Base-by-base conservation (phyloP, 2,888 invertebrate species). In the Arctia plantaginis region DNA sequence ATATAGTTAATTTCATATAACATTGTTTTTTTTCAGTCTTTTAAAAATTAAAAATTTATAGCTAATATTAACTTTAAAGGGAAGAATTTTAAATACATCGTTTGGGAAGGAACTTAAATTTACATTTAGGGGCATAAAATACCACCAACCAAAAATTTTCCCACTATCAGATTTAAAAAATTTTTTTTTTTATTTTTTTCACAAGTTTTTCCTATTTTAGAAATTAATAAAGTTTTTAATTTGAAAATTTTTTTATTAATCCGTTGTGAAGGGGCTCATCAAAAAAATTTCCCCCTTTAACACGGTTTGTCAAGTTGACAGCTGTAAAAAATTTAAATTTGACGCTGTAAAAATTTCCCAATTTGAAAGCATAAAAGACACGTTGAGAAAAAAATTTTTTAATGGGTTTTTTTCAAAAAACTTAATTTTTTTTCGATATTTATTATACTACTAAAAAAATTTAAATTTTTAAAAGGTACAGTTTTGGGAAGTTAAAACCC, bases 21-120 rank as follows among this genome's bases (percentile, higher is more conserved):
- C 65, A 74, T 72, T 69, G 73, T 74, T 77, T 79, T 84, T 80
- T 75, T 69, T 86, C 87, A 87, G 87, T 86, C 87, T 86, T 86
- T 85, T 80, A n/a, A n/a, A 82, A 59, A 70, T 75, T 69, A 80
- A 76, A 81, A 85, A n/a, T n/a, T n/a, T 80, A 80, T 77, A 87
- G 79, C 78, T 86, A 83, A 75, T 69, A 39, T 64, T 74, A 65
- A 75, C 75, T 64, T 76, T 72, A 75, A 44, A 69, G 69, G 80
- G 78, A 79, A 84, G 85, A 85, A 85, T 80, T 72, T 71, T 47
- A n/a, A 72, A 78, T 81, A 74, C 79, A 70, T 71, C 71, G 62
- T 55, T 66, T 82, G 85, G 80, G 84, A 82, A n/a, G n/a, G n/a
- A 81, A 81, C 82, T 27, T 69, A 66, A 0, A 66, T 27, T 47